phyloP scores from a whole-genome alignment of 1,140 invertebrate species.

The Solen grandis region DNA sequence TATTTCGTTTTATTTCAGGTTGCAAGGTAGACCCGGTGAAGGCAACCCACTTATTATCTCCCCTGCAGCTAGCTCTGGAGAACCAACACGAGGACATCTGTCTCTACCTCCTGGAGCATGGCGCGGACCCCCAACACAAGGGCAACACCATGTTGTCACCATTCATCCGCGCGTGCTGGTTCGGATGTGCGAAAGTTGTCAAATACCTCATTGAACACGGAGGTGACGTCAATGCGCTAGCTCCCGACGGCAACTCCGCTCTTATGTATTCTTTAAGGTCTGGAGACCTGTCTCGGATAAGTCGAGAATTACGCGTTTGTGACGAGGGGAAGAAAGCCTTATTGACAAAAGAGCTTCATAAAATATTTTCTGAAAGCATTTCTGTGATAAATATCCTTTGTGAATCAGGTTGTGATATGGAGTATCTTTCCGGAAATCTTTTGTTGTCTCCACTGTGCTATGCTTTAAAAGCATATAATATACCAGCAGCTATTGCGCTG shows the following conservation, averaged over 20 bases:
- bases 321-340: neutral
- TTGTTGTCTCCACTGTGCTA: neutral
- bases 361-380: neutral
- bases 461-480: neutral
- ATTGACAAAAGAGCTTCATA: neutral
- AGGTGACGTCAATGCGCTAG: neutral
- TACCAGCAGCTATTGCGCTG: neutral
- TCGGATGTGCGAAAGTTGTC: conserved; percentile 6
- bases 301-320: neutral
- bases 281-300: neutral
- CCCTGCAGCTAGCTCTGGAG: neutral
- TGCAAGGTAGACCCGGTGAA: conserved; percentile 4
- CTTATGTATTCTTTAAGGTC: neutral
- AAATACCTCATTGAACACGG: neutral
- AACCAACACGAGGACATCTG: neutral
- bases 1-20: neutral
- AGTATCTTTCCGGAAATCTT: neutral
- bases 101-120: conserved; percentile 10
- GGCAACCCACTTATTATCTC: neutral
- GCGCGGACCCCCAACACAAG: conserved; percentile 1
- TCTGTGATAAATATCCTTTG: neutral
- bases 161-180: neutral
- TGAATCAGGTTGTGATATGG: neutral
- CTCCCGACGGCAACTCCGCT: neutral
- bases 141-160: neutral